phyloP scores from a whole-genome alignment of 2,113 vertebrate genomes.

The Sturnus vulgaris region DNA sequence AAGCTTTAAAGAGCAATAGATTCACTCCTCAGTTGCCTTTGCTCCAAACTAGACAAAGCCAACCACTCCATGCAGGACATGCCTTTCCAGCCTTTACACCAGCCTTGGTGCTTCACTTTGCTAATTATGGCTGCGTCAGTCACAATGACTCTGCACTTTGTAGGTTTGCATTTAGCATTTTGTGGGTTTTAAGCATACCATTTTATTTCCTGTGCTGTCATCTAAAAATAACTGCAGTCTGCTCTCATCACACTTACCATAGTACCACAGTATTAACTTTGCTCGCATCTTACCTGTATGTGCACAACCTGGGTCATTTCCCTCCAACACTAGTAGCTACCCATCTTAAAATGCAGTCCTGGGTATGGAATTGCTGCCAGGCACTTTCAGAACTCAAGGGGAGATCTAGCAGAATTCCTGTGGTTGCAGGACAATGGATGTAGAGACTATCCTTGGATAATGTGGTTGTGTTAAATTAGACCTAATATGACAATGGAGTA shows the following conservation, averaged over 20 bases:
- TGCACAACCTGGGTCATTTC: neutral
- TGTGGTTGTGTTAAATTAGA: neutral
- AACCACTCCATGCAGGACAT: neutral
- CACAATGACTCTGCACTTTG: neutral
- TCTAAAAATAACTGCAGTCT: neutral
- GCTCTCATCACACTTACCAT: neutral
- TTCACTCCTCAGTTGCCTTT: neutral
- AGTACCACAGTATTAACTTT: neutral
- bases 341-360: neutral
- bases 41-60: neutral
- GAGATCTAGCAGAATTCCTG: neutral
- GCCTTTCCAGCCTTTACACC: neutral
- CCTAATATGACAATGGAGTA: neutral
- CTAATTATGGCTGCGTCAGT: neutral
- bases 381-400: neutral
- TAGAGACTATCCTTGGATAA: neutral
- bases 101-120: neutral
- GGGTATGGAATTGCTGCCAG: neutral
- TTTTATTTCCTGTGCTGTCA: neutral
- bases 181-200: neutral
- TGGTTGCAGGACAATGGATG: neutral
- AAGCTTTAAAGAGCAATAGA: neutral
- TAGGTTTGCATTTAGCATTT: neutral
- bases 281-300: neutral
- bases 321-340: neutral